Conservation (phyloP, 2,797 vertebrate genomes). For the Argyrosomus regius region DNA sequence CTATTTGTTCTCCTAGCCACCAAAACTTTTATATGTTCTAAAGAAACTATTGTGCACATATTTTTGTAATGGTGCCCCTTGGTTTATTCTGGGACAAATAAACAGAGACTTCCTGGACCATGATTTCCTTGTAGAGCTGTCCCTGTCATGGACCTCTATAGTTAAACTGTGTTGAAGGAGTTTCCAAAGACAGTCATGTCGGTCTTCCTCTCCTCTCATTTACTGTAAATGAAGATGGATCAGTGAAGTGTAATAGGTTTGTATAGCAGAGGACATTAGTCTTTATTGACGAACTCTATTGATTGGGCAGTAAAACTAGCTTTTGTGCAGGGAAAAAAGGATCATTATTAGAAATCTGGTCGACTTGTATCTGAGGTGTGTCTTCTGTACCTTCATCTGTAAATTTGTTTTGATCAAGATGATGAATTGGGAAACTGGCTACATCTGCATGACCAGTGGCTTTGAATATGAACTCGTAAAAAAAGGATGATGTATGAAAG, state of each 20-base stretch:
- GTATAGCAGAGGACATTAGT: slow-evolving; percentile 66
- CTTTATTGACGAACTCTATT: slow-evolving; percentile 68
- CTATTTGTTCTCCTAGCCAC: slow-evolving; percentile 22
- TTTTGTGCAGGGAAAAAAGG: slow-evolving; percentile 44
- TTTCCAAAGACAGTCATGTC: slow-evolving; percentile 65
- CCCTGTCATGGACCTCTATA: slow-evolving; percentile 28
- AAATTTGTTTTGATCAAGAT: slow-evolving; percentile 1
- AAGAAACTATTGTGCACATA: slow-evolving; percentile 22
- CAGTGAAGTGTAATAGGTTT: slow-evolving; percentile 70
- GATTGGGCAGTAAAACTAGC: slow-evolving; percentile 54
- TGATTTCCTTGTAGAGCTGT: slow-evolving; percentile 8
- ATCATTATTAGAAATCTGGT: slow-evolving; percentile 44
- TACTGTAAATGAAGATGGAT: slow-evolving; percentile 79
- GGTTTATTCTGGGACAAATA: slow-evolving; percentile 11
- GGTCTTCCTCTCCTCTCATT: slow-evolving; percentile 60
- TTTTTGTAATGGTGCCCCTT: slow-evolving; percentile 3
- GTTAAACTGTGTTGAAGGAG: slow-evolving; percentile 42
- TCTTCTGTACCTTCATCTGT: background rate
- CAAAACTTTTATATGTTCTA: slow-evolving; percentile 33
- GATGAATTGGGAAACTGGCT: background rate
- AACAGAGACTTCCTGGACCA: slow-evolving; percentile 4
- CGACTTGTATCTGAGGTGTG: slow-evolving; percentile 8
- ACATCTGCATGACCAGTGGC: background rate
- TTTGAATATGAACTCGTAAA: background rate
- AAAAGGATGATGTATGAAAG: slow-evolving; percentile 8